Evolutionary conservation across 2,113 vertebrate genomes (phyloP), one percentile per base, ranked within the genome.

Genomic region (Nerophis ophidion): DNA sequence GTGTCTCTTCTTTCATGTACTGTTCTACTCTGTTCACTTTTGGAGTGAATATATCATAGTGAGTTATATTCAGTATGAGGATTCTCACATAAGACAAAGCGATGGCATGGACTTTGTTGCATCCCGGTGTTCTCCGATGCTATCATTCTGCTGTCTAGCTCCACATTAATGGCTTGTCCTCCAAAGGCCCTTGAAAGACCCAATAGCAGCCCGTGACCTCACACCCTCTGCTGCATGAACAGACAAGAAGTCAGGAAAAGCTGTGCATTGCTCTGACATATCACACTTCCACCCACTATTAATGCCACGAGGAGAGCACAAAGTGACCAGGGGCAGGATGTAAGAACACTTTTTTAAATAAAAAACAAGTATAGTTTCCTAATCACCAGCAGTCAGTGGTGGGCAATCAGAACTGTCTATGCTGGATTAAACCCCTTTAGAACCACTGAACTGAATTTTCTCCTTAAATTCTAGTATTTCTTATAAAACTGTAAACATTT

Each of bases 101-200:
- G 38, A 17, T 58, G 10, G 12, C 11, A 8, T 8, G 35, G 59
- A 34, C 33, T 53, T 26, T 26, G 51, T 54, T 19, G 69, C 69
- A 56, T 35, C 53, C 61, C 44, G 55, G 62, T 74, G 80, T 76
- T 74, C 73, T 52, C 50, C 48, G 47, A 61, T 57, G 54, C 46
- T 73, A 78, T 85, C 81, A 73, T 68, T 69, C 75, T 74, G 67
- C 66, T 72, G 75, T 76, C 77, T 75, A 68, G 70, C 70, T 75
- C 51, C 54, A 49, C 71, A 81, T 81, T 85, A 85, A 82, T 80
- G 74, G 66, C 65, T 55, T 61, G 60, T 80, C 81, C 81, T 79
- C 75, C 42, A 63, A 72, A 68, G 72, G 72, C 74, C 64, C 63
- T 79, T 81, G 61, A 77, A 66, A 80, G 79, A 70, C 68, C 75